Evolutionary conservation across 1,140 invertebrate genomes (phyloP).

Genomic region (Drosophila asahinai): DNA sequence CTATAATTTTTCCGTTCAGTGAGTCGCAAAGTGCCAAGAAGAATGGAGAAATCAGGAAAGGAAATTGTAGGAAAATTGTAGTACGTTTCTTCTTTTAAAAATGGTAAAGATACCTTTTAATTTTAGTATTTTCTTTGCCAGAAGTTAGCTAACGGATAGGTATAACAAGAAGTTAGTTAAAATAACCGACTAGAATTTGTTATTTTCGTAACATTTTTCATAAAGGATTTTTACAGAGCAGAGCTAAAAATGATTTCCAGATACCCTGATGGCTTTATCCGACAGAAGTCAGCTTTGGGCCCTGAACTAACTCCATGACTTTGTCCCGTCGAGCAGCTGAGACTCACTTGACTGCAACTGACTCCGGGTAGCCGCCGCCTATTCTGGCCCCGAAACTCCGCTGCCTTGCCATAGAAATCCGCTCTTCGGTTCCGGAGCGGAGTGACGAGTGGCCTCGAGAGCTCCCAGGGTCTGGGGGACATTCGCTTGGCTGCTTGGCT

Average conservation of each 20-base stretch:
- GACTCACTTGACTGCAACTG: constrained; percentile 63
- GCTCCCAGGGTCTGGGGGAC: constrained; percentile 39
- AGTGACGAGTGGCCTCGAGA: constrained; percentile 57
- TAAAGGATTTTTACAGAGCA: not conserved
- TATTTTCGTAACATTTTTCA: not conserved
- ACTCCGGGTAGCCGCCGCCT: constrained; percentile 29
- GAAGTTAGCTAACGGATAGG: too few species aligned
- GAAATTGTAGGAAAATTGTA: not conserved
- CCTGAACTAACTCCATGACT: constrained; percentile 55
- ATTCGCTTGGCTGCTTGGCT: constrained; percentile 67
- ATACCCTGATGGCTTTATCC: constrained; percentile 18
- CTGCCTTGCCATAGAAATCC: constrained; percentile 27
- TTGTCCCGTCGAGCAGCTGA: constrained; percentile 42
- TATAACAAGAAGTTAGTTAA: too few species aligned
- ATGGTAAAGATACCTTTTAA: not conserved
- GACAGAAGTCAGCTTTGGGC: constrained; percentile 50
- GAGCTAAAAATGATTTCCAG: constrained; percentile 6
- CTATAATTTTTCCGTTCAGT: constrained; percentile 85
- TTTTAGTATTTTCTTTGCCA: not conserved
- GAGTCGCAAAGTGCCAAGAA: constrained; percentile 60
- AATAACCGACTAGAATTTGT: too few species aligned
- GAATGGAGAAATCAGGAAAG: not conserved
- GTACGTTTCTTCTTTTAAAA: not conserved
- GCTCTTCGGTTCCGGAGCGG: constrained; percentile 3
- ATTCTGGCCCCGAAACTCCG: constrained; percentile 50